Conservation (phyloP, 2,888 invertebrate species). For the Ennomos fuscantarius region DNA sequence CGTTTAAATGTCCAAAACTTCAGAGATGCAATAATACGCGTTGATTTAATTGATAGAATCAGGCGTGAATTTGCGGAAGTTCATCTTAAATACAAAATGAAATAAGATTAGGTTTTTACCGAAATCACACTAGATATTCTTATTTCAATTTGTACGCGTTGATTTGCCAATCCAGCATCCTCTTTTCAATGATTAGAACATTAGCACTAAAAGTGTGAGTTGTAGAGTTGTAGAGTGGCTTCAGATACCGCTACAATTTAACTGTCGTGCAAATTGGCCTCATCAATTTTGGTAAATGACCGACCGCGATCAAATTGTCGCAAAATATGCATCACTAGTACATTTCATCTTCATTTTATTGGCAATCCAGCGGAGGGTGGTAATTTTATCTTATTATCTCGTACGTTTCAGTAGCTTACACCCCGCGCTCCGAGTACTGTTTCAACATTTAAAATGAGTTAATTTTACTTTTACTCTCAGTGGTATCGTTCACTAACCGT, state of each 20-base stretch:
- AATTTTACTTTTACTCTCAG: constrained; percentile 37
- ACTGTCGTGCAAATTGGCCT: constrained; percentile 56
- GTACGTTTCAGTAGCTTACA: constrained; percentile 42
- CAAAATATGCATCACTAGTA: constrained; percentile 58
- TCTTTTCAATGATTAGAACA: constrained; percentile 32
- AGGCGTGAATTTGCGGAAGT: no score
- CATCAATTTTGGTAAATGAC: constrained; percentile 63
- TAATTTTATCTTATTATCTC: constrained; percentile 57
- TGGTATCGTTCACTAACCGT: constrained; percentile 38
- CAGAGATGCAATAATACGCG: no score
- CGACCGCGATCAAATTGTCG: constrained; percentile 56
- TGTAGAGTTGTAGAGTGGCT: constrained; percentile 34
- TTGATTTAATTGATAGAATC: no score
- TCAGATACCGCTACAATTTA: constrained; percentile 50
- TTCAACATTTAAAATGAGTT: constrained; percentile 40
- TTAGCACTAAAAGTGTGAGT: constrained; percentile 35
- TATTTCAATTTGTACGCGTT: no score
- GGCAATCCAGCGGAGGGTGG: constrained; percentile 51
- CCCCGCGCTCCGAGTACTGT: constrained; percentile 29
- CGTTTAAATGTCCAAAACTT: no score
- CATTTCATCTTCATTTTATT: constrained; percentile 60
- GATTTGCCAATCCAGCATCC: constrained; percentile 22
- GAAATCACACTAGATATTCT: no score
- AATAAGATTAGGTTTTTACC: no score
- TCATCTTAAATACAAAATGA: no score